These are phyloP conservation scores for Oscheius sp. DNA, from an alignment of 2,888 invertebrate genomes.

Conservation along the genomic window DNA sequence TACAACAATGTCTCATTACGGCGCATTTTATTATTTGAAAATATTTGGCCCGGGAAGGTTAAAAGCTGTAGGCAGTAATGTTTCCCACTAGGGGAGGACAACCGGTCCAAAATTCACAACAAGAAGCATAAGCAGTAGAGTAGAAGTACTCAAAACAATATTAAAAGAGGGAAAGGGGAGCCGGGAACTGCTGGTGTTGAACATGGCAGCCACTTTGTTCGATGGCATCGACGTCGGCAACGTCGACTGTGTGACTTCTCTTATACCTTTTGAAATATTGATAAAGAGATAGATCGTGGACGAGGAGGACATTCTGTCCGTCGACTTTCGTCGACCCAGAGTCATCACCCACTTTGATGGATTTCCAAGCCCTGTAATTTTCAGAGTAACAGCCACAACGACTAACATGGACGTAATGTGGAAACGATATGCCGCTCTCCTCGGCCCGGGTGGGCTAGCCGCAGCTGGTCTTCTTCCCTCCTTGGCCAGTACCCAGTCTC, in stretches of 20 bases:
- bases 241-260: too few species aligned
- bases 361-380: too few species aligned
- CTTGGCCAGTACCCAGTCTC: slow-evolving; percentile 9
- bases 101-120: slow-evolving; percentile 27
- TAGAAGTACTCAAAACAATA: not conserved
- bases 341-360: too few species aligned
- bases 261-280: too few species aligned
- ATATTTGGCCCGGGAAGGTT: not conserved
- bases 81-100: not conserved
- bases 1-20: not conserved
- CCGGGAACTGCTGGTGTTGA: too few species aligned
- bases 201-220: too few species aligned
- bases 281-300: too few species aligned
- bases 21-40: not conserved
- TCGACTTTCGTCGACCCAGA: too few species aligned
- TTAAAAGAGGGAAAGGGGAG: not conserved
- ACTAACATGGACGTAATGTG: slow-evolving; percentile 65
- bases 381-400: slow-evolving; percentile 51
- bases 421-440: slow-evolving; percentile 66
- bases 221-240: too few species aligned
- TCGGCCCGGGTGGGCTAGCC: slow-evolving; percentile 64
- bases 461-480: slow-evolving; percentile 58
- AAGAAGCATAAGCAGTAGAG: slow-evolving; percentile 1
- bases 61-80: not conserved
- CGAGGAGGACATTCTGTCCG: too few species aligned